Conservation (phyloP, 2,797 vertebrate species). For the Crenuchus spilurus region DNA sequence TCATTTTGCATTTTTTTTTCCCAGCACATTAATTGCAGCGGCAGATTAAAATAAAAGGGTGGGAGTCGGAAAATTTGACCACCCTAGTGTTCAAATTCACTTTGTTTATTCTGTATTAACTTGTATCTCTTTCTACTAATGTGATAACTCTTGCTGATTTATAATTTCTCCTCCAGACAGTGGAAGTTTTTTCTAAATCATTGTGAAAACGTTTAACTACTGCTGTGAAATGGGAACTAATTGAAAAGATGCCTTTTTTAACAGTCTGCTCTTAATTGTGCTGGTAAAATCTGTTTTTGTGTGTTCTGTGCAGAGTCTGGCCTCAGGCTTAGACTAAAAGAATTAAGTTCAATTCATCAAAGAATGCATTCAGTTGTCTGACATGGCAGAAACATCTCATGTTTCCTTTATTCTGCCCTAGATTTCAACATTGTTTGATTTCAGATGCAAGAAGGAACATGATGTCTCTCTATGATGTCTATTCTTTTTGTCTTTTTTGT, state of each 20-base stretch:
- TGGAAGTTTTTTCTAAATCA: no score
- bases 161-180: no score
- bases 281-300: background rate
- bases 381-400: background rate
- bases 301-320: background rate
- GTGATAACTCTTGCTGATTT: no score
- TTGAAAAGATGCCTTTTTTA: background rate
- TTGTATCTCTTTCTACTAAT: background rate
- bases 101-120: no score
- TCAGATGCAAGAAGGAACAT: background rate
- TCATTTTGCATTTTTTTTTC: no score
- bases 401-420: background rate
- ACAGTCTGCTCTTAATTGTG: background rate
- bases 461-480: background rate
- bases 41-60: no score
- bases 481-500: background rate
- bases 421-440: constrained; percentile 11
- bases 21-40: no score
- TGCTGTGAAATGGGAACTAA: background rate
- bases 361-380: background rate
- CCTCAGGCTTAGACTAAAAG: background rate
- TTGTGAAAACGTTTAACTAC: background rate
- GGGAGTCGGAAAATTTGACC: no score
- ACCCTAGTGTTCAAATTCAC: no score
- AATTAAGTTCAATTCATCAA: background rate